Percentiles rank a stretch among this genome's conserved stretches.
These are phyloP conservation scores for Hormiphora californensis DNA, from an alignment of 37 sponge, comb jelly and placozoan species.

Conservation along the genomic window DNA sequence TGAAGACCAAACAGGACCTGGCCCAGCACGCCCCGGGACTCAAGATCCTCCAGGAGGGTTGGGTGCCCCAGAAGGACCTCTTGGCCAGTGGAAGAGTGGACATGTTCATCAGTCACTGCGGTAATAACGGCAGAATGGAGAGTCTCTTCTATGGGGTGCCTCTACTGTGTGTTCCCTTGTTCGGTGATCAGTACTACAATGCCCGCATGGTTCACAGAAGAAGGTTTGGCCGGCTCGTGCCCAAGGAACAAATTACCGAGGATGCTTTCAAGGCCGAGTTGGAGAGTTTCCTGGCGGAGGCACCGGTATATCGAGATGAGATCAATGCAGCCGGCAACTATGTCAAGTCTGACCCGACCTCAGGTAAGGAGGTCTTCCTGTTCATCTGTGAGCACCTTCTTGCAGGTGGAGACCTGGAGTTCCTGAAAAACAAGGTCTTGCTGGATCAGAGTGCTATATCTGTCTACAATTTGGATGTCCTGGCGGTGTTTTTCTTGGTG, in stretches of 20 bases:
- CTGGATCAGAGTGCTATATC: neutral
- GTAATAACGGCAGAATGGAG: conserved; percentile 11
- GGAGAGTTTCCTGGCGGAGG: neutral
- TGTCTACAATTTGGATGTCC: neutral
- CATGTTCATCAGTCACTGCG: neutral
- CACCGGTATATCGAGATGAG: neutral
- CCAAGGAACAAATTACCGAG: conserved; percentile 1
- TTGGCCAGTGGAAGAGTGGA: neutral
- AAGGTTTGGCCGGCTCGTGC: neutral
- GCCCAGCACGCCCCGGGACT: neutral
- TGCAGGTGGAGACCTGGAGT: neutral
- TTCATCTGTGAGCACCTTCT: neutral
- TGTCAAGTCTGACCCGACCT: neutral
- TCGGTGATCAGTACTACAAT: neutral
- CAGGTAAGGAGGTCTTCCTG: neutral
- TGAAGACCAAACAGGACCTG: neutral
- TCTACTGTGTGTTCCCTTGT: neutral
- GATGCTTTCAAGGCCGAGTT: neutral
- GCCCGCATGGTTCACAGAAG: neutral
- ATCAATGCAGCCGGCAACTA: neutral
- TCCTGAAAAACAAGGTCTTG: neutral
- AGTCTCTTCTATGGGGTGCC: neutral
- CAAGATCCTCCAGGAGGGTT: neutral
- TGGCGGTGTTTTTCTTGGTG: neutral
- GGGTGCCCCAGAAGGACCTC: neutral